phyloP scores from a whole-genome alignment of 2,797 vertebrate species.

The Poeciliopsis turneri region DNA sequence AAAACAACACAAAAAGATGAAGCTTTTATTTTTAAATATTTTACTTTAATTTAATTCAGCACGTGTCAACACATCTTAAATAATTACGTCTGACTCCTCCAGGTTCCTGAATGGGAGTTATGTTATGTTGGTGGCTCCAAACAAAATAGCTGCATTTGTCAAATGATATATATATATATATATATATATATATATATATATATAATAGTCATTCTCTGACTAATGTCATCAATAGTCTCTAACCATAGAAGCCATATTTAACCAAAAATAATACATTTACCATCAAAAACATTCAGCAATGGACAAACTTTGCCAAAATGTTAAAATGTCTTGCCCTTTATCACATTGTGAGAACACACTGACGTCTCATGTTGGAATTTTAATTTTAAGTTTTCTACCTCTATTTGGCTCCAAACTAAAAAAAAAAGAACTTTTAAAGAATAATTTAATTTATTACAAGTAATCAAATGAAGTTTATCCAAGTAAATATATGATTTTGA shows the following conservation, averaged over 20 bases:
- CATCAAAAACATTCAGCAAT: neutral
- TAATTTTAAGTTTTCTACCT: neutral
- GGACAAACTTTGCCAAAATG: neutral
- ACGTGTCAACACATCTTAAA: slow-evolving; percentile 31
- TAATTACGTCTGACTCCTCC: slow-evolving; percentile 48
- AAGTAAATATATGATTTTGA: no score
- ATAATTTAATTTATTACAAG: no score
- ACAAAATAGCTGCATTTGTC: slow-evolving; percentile 12
- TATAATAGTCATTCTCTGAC: neutral
- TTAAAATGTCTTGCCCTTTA: neutral
- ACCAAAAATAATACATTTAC: neutral
- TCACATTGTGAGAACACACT: neutral
- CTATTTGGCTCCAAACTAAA: neutral
- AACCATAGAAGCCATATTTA: neutral
- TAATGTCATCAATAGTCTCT: neutral
- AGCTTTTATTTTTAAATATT: neutral
- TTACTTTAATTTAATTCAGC: slow-evolving; percentile 33
- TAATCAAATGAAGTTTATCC: no score
- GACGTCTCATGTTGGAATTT: neutral
- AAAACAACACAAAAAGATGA: slow-evolving; percentile 27
- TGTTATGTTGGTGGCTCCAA: slow-evolving; percentile 15
- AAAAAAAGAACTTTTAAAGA: no score
- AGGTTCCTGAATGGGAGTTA: slow-evolving; percentile 32
- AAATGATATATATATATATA: slow-evolving; percentile 21
- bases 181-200: slow-evolving; percentile 4